These are phyloP conservation scores for Platyscapa corneri DNA, from an alignment of 1,140 invertebrate genomes.

Conservation along the genomic window DNA sequence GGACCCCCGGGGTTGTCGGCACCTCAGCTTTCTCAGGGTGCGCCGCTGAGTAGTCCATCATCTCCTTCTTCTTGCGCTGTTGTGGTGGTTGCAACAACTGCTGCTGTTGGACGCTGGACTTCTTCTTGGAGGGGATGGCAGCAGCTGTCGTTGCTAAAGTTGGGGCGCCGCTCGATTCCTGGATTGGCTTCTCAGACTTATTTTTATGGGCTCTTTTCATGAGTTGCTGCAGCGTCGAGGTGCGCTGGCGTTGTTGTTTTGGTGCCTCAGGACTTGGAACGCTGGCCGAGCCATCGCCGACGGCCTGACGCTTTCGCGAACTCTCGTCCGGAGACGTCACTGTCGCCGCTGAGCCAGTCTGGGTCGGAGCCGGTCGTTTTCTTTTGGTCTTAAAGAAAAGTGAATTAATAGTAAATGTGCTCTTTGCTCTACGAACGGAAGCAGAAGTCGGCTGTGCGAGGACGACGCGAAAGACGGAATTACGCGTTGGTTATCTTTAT, in stretches of 20 bases:
- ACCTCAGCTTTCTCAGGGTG: slow-evolving; percentile 77
- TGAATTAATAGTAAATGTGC: background rate
- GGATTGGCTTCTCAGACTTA: slow-evolving; percentile 54
- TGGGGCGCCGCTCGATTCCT: slow-evolving; percentile 52
- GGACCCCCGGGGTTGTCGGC: background rate
- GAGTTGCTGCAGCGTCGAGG: slow-evolving; percentile 36
- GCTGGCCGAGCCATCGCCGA: slow-evolving; percentile 27
- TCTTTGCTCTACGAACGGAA: background rate
- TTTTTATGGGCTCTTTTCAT: slow-evolving; percentile 8
- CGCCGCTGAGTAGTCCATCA: slow-evolving; percentile 84
- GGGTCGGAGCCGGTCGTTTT: slow-evolving; percentile 58
- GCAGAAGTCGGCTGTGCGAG: too few species aligned
- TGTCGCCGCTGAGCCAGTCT: slow-evolving; percentile 38
- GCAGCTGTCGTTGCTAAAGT: background rate
- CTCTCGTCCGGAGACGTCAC: slow-evolving; percentile 49
- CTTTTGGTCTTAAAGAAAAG: slow-evolving; percentile 62
- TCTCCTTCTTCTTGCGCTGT: slow-evolving; percentile 79
- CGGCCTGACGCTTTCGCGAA: slow-evolving; percentile 32
- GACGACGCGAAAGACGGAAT: too few species aligned
- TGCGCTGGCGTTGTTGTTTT: slow-evolving; percentile 15
- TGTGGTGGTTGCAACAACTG: slow-evolving; percentile 45
- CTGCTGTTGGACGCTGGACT: slow-evolving; percentile 36
- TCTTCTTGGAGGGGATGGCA: slow-evolving; percentile 58
- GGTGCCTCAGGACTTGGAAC: background rate
- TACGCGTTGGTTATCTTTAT: too few species aligned